A percentile compares a stretch with the other conserved stretches of the same genome.
phyloP scores from a whole-genome alignment of 2,888 invertebrate genomes.

The Teleogryllus oceanicus region DNA sequence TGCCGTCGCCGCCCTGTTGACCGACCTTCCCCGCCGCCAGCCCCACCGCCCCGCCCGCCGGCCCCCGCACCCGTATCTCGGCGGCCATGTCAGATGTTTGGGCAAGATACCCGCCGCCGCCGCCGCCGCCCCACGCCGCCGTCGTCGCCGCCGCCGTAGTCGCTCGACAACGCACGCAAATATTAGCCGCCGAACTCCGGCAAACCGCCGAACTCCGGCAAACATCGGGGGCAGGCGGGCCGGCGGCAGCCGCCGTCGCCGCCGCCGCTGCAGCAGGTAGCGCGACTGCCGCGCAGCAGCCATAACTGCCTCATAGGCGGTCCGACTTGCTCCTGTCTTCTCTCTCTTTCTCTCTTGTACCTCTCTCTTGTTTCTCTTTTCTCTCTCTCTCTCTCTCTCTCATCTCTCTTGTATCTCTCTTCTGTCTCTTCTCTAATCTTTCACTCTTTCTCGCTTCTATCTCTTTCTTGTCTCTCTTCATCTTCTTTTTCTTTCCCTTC shows the following conservation, averaged over 20 bases:
- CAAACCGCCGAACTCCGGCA: slow-evolving; percentile 18
- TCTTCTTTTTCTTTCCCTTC: background rate
- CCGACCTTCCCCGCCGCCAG: background rate
- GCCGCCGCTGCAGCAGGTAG: too few species aligned
- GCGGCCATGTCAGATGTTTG: slow-evolving; percentile 18
- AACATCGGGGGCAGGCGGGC: background rate
- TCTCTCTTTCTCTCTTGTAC: too few species aligned
- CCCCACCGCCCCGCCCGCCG: background rate
- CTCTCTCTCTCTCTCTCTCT: too few species aligned
- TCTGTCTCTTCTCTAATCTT: background rate
- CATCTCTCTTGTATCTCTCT: too few species aligned
- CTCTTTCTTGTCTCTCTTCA: background rate
- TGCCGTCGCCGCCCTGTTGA: background rate
- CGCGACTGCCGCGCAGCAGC: too few species aligned
- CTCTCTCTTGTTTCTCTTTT: too few species aligned
- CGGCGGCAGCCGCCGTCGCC: too few species aligned
- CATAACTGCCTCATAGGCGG: too few species aligned
- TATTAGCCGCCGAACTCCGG: slow-evolving; percentile 18
- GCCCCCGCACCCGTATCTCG: background rate
- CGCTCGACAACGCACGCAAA: slow-evolving; percentile 18
- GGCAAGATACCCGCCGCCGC: background rate
- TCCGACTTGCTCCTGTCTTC: too few species aligned
- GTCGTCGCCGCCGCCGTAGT: background rate
- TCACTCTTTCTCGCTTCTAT: background rate
- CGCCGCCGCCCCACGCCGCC: background rate